phyloP scores from a whole-genome alignment of 2,113 vertebrate genomes.

The Actenoides hombroni region DNA sequence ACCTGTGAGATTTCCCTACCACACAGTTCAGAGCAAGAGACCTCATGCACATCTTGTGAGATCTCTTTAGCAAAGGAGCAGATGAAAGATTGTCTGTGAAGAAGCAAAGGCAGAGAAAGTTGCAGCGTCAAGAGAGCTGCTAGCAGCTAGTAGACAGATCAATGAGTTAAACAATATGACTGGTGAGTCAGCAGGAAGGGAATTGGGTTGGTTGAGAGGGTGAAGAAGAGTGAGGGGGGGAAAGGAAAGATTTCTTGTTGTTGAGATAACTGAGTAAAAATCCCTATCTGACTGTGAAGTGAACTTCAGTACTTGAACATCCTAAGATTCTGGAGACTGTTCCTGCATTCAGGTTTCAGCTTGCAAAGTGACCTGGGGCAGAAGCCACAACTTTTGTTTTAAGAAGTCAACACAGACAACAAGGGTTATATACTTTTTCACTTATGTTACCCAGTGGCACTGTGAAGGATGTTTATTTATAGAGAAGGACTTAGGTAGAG shows the following conservation, averaged over 20 bases:
- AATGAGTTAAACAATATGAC: background rate
- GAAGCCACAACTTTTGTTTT: background rate
- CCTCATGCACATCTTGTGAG: background rate
- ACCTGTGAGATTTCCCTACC: background rate
- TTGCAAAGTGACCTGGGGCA: background rate
- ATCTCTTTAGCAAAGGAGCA: background rate
- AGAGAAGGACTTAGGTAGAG: background rate
- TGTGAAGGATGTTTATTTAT: background rate
- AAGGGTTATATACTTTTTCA: rapidly evolving
- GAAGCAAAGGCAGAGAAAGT: background rate
- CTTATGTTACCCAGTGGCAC: background rate
- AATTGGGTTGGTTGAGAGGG: background rate
- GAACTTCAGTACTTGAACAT: background rate
- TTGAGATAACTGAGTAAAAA: conserved; percentile 25
- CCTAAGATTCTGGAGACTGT: background rate
- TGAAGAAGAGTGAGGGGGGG: background rate
- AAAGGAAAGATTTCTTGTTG: background rate
- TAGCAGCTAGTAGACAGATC: background rate
- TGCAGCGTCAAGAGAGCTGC: background rate
- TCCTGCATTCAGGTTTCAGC: background rate
- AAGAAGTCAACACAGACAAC: background rate
- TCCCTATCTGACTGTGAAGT: background rate
- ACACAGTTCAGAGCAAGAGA: background rate
- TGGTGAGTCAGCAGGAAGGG: background rate
- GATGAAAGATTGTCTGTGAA: background rate